These are phyloP conservation scores for Chanos chanos DNA, from an alignment of 2,797 vertebrate genomes.

Conservation along the genomic window DNA sequence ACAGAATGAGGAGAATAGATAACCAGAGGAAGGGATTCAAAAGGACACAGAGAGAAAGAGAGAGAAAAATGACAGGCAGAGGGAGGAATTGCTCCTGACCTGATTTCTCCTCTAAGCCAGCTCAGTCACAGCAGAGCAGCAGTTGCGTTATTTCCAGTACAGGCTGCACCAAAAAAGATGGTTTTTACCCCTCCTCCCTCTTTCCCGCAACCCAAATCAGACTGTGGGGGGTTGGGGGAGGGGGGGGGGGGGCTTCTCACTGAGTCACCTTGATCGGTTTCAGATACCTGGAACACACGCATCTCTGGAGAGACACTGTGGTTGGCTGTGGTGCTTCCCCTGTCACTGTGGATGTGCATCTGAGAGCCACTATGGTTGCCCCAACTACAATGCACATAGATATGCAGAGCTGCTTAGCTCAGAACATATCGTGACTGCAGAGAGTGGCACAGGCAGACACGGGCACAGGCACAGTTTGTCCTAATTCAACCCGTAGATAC, in stretches of 20 bases:
- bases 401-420: neutral
- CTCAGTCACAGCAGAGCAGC: conserved; percentile 46
- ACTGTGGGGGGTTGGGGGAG: too few relatives aligned
- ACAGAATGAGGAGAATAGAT: neutral
- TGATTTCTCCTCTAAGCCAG: conserved; percentile 63
- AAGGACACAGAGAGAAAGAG: conserved; percentile 31
- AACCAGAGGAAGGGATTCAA: neutral
- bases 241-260: neutral
- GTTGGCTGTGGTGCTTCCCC: neutral
- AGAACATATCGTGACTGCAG: neutral
- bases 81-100: conserved; percentile 54
- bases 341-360: neutral
- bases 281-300: too few relatives aligned
- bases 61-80: neutral
- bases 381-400: neutral
- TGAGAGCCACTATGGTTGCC: conserved; percentile 24
- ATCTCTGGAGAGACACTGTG: neutral
- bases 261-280: neutral
- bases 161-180: neutral
- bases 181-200: neutral
- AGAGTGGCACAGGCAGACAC: neutral
- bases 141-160: conserved; percentile 1
- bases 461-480: too few relatives aligned
- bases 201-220: conserved; percentile 7
- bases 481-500: too few relatives aligned